Conservation (phyloP, 2,113 vertebrate species). For the Psettodes erumei region DNA sequence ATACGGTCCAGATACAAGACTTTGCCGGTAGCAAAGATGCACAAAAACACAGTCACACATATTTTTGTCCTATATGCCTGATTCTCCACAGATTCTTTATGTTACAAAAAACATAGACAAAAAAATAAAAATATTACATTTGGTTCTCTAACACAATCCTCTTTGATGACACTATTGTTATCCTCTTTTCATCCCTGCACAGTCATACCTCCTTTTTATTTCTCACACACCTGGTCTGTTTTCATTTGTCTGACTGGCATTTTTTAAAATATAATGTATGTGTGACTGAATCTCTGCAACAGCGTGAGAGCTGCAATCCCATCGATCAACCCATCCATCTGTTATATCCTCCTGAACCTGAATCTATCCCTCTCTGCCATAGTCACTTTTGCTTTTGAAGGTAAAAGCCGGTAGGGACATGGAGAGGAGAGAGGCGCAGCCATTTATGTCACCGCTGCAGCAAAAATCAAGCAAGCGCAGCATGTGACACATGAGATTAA, state of each 20-base stretch:
- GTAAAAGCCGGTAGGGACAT: not conserved
- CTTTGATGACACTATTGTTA: constrained; percentile 4
- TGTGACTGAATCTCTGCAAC: constrained; percentile 4
- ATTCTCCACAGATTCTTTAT: not conserved
- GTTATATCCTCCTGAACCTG: not conserved
- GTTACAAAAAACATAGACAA: not conserved
- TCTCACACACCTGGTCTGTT: not conserved
- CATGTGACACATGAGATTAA: constrained; percentile 44
- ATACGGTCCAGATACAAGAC: constrained; percentile 33
- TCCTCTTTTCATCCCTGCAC: not conserved
- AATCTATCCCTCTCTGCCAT: not conserved
- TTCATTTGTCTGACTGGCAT: constrained; percentile 3
- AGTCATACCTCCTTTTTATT: not conserved
- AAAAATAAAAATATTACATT: not conserved
- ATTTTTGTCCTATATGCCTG: not conserved
- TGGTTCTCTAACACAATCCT: not conserved
- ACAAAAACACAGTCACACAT: constrained; percentile 6
- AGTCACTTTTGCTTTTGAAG: constrained; percentile 1
- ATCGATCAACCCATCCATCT: not conserved
- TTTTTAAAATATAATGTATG: constrained; percentile 7
- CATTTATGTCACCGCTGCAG: constrained; percentile 24
- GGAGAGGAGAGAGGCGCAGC: not conserved
- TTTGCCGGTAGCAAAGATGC: constrained; percentile 31
- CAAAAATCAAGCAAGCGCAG: constrained; percentile 32
- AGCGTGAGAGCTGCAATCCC: not conserved